Percentiles rank a stretch among this genome's conserved stretches.
Evolutionary conservation across 2,888 invertebrate genomes (phyloP).

Genomic region (Raillietiella orientalis): DNA sequence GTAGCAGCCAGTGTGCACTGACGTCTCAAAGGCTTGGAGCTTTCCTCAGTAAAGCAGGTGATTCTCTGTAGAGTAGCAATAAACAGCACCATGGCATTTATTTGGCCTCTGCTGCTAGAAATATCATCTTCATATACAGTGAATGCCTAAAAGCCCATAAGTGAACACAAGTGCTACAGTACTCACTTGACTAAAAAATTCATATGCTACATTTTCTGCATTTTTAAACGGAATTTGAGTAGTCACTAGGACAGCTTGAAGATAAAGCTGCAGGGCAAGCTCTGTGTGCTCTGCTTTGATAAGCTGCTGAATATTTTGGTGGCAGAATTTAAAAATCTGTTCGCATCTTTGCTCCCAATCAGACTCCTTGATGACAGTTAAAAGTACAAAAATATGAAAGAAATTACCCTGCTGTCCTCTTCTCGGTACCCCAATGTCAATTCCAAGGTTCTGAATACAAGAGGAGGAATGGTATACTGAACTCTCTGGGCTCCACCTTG

Average conservation of each 20-base stretch:
- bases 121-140: slow-evolving; percentile 95
- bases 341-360: slow-evolving; percentile 97
- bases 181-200: slow-evolving; percentile 58
- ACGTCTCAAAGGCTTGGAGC: slow-evolving; percentile 77
- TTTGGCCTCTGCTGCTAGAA: slow-evolving; percentile 80
- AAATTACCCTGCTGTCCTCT: slow-evolving; percentile 28
- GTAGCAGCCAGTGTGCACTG: slow-evolving; percentile 87
- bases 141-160: slow-evolving; percentile 31
- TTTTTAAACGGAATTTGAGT: slow-evolving; percentile 74
- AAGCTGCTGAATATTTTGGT: slow-evolving; percentile 68
- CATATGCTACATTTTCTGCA: slow-evolving; percentile 88
- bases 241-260: slow-evolving; percentile 79
- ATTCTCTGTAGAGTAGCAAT: slow-evolving; percentile 85
- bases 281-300: slow-evolving; percentile 87
- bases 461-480: slow-evolving; percentile 64
- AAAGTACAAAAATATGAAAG: slow-evolving; percentile 1
- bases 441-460: slow-evolving; percentile 73
- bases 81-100: slow-evolving; percentile 79
- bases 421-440: slow-evolving; percentile 52
- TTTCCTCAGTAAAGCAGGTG: slow-evolving; percentile 78
- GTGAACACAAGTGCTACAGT: slow-evolving; percentile 1
- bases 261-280: slow-evolving; percentile 60
- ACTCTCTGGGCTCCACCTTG: slow-evolving; percentile 65
- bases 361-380: slow-evolving; percentile 46
- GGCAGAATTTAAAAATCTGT: slow-evolving; percentile 93